Conservation (phyloP, 2,888 invertebrate genomes). For the Athripsodes cinereus region DNA sequence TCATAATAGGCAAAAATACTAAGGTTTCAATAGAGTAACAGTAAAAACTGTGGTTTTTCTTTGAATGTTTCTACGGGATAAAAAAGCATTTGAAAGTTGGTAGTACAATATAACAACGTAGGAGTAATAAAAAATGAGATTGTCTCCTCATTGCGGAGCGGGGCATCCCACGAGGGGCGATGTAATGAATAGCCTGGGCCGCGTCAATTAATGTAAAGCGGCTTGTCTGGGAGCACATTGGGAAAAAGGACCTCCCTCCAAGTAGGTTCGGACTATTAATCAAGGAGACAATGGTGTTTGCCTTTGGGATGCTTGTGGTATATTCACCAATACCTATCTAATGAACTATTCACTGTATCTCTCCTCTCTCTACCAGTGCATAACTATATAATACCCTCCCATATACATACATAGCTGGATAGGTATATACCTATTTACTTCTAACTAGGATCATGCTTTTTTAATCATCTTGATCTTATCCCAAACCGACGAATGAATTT, state of each 20-base stretch:
- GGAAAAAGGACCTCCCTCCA: background rate
- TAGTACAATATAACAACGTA: background rate
- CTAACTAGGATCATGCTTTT: too few species aligned
- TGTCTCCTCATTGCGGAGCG: background rate
- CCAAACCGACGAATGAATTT: too few species aligned
- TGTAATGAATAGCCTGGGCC: background rate
- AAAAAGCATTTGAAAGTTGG: background rate
- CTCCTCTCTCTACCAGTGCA: too few species aligned
- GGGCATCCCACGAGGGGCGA: background rate
- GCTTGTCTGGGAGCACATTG: slow-evolving; percentile 1
- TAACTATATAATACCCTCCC: too few species aligned
- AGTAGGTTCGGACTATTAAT: background rate
- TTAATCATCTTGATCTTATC: too few species aligned
- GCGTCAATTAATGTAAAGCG: slow-evolving; percentile 1
- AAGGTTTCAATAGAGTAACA: too few species aligned
- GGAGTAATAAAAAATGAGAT: slow-evolving; percentile 1
- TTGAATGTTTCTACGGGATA: too few species aligned
- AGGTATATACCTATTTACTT: too few species aligned
- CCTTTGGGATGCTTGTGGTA: background rate
- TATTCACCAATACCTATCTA: background rate
- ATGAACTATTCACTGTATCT: background rate
- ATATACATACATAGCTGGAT: too few species aligned
- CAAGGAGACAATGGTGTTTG: background rate
- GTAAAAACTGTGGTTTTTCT: too few species aligned
- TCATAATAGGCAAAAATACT: too few species aligned